Percentiles rank a stretch among this genome's conserved stretches.
These are phyloP conservation scores for Papilio protenor DNA, from an alignment of 2,888 invertebrate species.

Conservation along the genomic window DNA sequence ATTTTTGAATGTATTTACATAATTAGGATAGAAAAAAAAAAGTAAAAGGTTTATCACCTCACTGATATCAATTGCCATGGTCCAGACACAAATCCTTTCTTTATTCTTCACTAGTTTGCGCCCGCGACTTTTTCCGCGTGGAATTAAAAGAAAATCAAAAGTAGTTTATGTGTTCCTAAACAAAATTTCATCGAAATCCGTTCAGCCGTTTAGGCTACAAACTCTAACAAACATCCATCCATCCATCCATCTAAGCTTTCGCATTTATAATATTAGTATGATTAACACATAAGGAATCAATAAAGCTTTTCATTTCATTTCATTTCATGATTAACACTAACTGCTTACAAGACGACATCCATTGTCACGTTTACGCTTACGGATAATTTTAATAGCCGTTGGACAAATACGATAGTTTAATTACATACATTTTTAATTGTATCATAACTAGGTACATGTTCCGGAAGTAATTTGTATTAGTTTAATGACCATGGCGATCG, in stretches of 20 bases:
- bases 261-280: no score
- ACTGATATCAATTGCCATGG: not conserved
- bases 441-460: not conserved
- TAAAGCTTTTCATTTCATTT: no score
- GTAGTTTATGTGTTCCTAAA: no score
- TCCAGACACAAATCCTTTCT: not conserved
- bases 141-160: no score
- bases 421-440: not conserved
- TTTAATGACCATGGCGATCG: slow-evolving; percentile 26
- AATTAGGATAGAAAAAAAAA: not conserved
- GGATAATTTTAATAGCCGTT: not conserved
- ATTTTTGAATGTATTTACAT: not conserved
- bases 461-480: slow-evolving; percentile 32
- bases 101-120: not conserved
- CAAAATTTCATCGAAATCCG: no score
- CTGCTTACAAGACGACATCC: not conserved
- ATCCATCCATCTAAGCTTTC: no score
- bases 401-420: not conserved
- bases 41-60: not conserved
- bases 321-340: not conserved
- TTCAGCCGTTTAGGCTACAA: no score
- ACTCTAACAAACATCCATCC: no score
- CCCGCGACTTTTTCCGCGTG: no score
- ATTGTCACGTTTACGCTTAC: not conserved
- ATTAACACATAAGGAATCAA: no score